phyloP scores from a whole-genome alignment of 2,888 invertebrate genomes.

The Platerodrilus igneus region DNA sequence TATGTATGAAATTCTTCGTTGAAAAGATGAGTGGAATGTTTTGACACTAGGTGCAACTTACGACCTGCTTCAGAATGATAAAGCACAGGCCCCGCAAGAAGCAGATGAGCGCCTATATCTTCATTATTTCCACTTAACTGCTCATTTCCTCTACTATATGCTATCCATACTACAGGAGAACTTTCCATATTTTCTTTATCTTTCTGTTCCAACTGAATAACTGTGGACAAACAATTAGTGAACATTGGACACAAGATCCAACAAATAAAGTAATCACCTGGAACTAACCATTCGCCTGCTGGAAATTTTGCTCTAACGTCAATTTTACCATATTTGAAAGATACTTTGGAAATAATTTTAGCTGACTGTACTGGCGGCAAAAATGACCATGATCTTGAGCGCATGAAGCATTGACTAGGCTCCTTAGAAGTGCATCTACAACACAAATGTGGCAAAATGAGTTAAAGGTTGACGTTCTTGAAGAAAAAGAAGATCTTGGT shows the following conservation, averaged over 20 bases:
- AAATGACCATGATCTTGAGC: conserved; percentile 40
- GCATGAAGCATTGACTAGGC: conserved; percentile 37
- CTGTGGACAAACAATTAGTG: conserved; percentile 31
- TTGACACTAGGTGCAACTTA: conserved; percentile 38
- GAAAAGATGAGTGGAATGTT: conserved; percentile 41
- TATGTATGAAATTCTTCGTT: conserved; percentile 61
- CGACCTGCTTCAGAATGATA: conserved; percentile 43
- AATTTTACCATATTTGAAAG: conserved; percentile 50
- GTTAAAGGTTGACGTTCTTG: too few relatives aligned
- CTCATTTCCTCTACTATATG: conserved; percentile 43
- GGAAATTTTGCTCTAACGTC: conserved; percentile 54
- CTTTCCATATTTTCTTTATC: conserved; percentile 33
- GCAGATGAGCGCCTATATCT: conserved; percentile 46
- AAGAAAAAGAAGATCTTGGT: too few relatives aligned
- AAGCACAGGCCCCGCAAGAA: conserved; percentile 53
- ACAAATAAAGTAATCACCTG: too few relatives aligned
- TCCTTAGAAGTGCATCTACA: conserved; percentile 44
- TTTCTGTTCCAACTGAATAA: conserved; percentile 44
- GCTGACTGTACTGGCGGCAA: conserved; percentile 51
- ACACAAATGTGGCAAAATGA: too few relatives aligned
- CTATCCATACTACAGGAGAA: conserved; percentile 36
- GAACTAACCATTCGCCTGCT: conserved; percentile 54
- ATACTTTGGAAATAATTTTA: conserved; percentile 47
- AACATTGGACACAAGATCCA: too few relatives aligned
- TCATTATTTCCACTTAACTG: conserved; percentile 38